phyloP scores from a whole-genome alignment of 1,140 invertebrate genomes.

The Drosophila insularis region DNA sequence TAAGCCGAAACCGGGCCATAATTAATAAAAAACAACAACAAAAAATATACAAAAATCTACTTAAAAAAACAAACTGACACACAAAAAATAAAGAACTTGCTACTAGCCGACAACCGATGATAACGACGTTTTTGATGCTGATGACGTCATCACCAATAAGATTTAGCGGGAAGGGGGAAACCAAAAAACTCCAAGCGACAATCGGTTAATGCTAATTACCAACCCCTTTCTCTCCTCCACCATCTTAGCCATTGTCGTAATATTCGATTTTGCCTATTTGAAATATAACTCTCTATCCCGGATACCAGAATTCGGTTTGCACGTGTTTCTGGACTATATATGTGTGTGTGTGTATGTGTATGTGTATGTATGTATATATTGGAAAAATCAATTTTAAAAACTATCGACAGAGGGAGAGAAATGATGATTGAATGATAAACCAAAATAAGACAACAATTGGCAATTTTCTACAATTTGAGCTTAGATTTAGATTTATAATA shows the following conservation, averaged over 20 bases:
- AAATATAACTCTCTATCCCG: neutral
- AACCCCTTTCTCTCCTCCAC: neutral
- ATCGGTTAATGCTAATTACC: slow-evolving; percentile 37
- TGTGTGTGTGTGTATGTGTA: too few relatives aligned
- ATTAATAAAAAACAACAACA: slow-evolving; percentile 39
- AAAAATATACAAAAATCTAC: slow-evolving; percentile 11
- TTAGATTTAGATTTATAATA: slow-evolving; percentile 28
- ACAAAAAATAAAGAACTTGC: slow-evolving; percentile 36
- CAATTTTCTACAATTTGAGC: slow-evolving; percentile 54
- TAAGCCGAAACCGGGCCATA: slow-evolving; percentile 34
- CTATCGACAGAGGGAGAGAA: too few relatives aligned
- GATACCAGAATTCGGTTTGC: slow-evolving; percentile 13
- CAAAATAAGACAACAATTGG: slow-evolving; percentile 59
- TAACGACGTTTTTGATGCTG: neutral
- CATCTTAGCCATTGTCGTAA: too few relatives aligned
- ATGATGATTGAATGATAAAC: slow-evolving; percentile 18
- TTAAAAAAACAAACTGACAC: neutral
- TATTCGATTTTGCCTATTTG: too few relatives aligned
- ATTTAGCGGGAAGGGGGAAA: neutral
- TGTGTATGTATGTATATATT: too few relatives aligned
- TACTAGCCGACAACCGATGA: slow-evolving; percentile 18
- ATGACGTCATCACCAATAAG: slow-evolving; percentile 32
- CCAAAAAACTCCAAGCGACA: neutral
- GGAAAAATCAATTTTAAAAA: too few relatives aligned
- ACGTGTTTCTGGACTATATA: slow-evolving; percentile 27